These are phyloP conservation scores for Seriola rivoliana DNA, from an alignment of 2,113 vertebrate species.

Conservation along the genomic window DNA sequence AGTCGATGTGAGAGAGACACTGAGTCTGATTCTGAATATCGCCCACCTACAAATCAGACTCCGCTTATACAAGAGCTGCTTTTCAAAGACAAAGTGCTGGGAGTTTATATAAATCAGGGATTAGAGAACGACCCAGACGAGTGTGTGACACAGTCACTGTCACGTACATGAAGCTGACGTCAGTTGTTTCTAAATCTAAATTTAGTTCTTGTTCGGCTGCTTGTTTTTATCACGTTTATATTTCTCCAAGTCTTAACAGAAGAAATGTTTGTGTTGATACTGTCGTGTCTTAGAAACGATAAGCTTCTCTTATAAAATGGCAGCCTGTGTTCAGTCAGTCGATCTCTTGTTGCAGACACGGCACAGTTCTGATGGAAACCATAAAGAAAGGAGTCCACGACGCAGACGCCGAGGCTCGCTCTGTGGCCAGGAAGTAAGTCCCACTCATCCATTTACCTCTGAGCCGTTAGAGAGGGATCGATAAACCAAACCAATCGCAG, in stretches of 20 bases:
- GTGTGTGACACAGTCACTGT: too few relatives aligned
- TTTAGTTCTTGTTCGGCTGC: too few relatives aligned
- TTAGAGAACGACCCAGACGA: too few relatives aligned
- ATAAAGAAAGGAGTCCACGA: constrained; percentile 97
- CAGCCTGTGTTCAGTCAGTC: too few relatives aligned
- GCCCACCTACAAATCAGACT: neutral
- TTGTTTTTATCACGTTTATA: too few relatives aligned
- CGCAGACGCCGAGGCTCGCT: constrained; percentile 94
- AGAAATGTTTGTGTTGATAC: too few relatives aligned
- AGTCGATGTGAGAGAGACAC: neutral
- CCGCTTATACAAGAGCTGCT: neutral
- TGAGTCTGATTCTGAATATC: neutral
- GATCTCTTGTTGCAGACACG: constrained; percentile 84
- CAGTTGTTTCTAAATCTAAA: too few relatives aligned
- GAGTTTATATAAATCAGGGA: too few relatives aligned
- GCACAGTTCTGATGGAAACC: constrained; percentile 91
- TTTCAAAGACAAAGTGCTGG: neutral
- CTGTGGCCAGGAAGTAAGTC: constrained; percentile 94
- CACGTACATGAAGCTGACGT: too few relatives aligned
- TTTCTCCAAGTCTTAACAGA: too few relatives aligned
- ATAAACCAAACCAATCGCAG: neutral
- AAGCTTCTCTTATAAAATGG: too few relatives aligned
- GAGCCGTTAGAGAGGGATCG: neutral
- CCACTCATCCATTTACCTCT: accelerated
- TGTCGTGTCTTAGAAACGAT: too few relatives aligned